Conservation (phyloP, 2,888 invertebrate species). For the Baccha elongata region DNA sequence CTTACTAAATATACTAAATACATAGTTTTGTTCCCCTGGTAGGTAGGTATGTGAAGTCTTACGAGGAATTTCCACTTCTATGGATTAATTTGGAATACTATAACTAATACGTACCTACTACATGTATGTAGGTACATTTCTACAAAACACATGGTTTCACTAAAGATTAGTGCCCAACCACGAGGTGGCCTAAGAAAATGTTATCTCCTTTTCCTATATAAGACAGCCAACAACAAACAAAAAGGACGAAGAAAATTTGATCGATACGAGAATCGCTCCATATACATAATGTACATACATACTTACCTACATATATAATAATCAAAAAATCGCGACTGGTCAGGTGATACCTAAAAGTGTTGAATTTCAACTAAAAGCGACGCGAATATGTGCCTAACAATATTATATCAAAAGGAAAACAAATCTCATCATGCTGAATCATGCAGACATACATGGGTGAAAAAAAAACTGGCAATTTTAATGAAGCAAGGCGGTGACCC, state of each 20-base stretch:
- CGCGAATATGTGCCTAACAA: conserved; percentile 27
- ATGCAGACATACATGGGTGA: neutral
- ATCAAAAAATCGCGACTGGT: neutral
- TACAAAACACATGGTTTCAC: neutral
- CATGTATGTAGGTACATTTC: no score
- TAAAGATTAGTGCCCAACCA: conserved; percentile 45
- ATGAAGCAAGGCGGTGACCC: conserved; percentile 22
- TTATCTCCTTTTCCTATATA: conserved; percentile 20
- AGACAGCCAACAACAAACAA: neutral
- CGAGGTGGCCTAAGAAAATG: conserved; percentile 42
- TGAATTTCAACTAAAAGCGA: conserved; percentile 56
- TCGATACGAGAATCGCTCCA: neutral
- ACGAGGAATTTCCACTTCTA: no score
- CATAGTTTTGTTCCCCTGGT: no score
- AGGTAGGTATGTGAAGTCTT: no score
- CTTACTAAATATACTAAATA: no score
- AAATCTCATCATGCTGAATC: conserved; percentile 8
- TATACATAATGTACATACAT: neutral
- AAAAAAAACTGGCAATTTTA: conserved; percentile 14
- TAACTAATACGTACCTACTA: no score
- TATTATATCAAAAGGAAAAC: conserved; percentile 23
- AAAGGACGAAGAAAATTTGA: conserved; percentile 7
- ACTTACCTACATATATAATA: no score
- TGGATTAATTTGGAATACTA: no score
- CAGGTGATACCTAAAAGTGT: conserved; percentile 45